A percentile compares a stretch with the other conserved stretches of the same genome.
These are phyloP conservation scores for Rhyacichthys aspro DNA, from an alignment of 2,797 vertebrate species.

Conservation along the genomic window DNA sequence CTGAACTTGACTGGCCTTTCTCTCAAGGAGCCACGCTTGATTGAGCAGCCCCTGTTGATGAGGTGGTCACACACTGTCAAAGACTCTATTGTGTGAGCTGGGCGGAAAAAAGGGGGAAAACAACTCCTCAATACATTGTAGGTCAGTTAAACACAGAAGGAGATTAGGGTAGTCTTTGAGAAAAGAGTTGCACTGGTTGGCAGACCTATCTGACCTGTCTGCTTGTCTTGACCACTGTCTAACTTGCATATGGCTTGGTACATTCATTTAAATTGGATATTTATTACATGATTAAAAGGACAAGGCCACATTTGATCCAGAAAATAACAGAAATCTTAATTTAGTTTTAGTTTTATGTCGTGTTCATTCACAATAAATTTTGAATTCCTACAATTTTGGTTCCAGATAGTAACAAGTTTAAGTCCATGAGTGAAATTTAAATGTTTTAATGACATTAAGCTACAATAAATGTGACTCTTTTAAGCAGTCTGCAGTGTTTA, in stretches of 20 bases:
- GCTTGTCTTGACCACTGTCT: background rate
- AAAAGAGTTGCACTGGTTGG: background rate
- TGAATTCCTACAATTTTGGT: no score
- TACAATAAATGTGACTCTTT: no score
- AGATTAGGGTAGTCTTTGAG: background rate
- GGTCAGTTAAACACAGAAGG: constrained; percentile 18
- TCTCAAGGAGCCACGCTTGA: constrained; percentile 32
- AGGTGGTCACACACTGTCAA: constrained; percentile 37
- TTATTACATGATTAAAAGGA: no score
- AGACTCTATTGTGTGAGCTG: constrained; percentile 52
- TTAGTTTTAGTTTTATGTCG: no score
- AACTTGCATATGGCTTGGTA: background rate
- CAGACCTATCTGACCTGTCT: background rate
- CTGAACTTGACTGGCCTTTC: constrained; percentile 16
- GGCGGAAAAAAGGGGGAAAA: background rate
- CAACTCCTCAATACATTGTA: constrained; percentile 1
- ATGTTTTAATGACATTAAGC: no score
- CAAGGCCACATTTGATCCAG: no score
- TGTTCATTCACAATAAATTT: no score
- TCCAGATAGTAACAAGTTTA: no score
- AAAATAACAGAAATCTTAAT: no score
- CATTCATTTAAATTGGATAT: no score
- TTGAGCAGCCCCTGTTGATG: constrained; percentile 30
- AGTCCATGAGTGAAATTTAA: no score
- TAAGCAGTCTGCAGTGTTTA: background rate